Base-by-base conservation (phyloP, 2,888 invertebrate genomes). In the Pterobdella sp. region DNA sequence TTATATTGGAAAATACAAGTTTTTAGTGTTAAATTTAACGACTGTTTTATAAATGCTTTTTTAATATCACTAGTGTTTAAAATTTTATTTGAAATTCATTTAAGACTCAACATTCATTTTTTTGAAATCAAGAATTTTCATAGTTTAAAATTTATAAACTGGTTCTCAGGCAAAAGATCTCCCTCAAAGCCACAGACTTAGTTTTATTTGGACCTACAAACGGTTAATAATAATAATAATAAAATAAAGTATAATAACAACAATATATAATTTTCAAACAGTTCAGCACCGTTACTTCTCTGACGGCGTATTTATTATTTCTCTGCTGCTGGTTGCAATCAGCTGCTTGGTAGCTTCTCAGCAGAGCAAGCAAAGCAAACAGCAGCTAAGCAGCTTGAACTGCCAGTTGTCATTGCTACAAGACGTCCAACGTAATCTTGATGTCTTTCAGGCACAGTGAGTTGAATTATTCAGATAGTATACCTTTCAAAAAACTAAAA, bases 161-260 rank as follows among this genome's bases (percentile, higher is more conserved):
- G n/a, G n/a, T n/a, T n/a, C n/a, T n/a, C n/a, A n/a, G n/a, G 81
- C 95, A 97, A 87, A 97, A 97, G 86, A 79, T 84, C 22, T 90
- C 93, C 1, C 87, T 98, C 66, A 97, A 98, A 85, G 97, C 98
- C n/a, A 95, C 96, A 92, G 98, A 98, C 85, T 92, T 95, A 71
- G 97, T 98, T 34, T 88, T 98, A 42, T 98, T 98, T 85, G 98
- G 98, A 68, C 92, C 94, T 75, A 94, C 96, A 34, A 93, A 94
- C 89, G 92, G 94, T 94, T 88, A 82, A 83, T 78, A n/a, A 36
- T 14, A 7, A 42, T n/a, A n/a, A n/a, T n/a, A n/a, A n/a, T n/a
- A n/a, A n/a, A n/a, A n/a, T n/a, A n/a, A 22, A 56, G n/a, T 26
- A 56, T n/a, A 4, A 22, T n/a, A 4, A 22, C 60, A 56, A 22